These are phyloP conservation scores for Phyllotis vaccarum DNA, from an alignment of 2,797 vertebrate genomes.

Conservation along the genomic window DNA sequence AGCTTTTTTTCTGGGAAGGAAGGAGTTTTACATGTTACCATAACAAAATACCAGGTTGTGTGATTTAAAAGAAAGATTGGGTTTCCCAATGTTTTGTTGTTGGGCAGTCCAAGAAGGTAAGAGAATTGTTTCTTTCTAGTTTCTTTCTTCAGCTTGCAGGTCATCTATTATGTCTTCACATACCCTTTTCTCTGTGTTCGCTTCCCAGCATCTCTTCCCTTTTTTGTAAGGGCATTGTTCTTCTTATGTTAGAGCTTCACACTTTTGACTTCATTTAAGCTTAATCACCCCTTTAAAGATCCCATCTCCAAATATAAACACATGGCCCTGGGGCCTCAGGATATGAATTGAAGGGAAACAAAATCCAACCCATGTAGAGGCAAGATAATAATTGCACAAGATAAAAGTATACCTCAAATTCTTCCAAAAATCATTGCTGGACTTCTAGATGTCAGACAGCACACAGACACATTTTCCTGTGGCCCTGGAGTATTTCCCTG, in stretches of 20 bases:
- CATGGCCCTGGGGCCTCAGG: background rate
- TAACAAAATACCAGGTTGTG: background rate
- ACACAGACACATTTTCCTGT: background rate
- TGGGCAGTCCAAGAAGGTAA: background rate
- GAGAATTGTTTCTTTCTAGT: background rate
- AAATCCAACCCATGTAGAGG: background rate
- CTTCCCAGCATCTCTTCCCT: background rate
- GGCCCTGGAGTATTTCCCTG: background rate
- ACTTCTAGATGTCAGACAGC: background rate
- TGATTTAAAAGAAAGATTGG: background rate
- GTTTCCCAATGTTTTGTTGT: background rate
- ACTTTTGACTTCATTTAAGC: background rate
- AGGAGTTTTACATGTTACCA: background rate
- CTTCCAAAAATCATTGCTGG: slow-evolving; percentile 24
- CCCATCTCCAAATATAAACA: background rate
- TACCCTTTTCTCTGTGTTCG: background rate
- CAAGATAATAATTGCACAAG: background rate
- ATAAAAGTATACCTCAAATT: background rate
- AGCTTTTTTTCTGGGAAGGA: background rate
- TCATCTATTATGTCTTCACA: too few species aligned
- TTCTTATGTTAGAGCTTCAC: background rate
- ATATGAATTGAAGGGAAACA: background rate
- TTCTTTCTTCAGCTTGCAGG: background rate
- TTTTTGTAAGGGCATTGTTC: background rate
- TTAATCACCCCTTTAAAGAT: background rate